Evolutionary conservation across 2,888 invertebrate genomes (phyloP), one percentile per base, ranked within the genome.

Genomic region (Aphidius colemani): DNA sequence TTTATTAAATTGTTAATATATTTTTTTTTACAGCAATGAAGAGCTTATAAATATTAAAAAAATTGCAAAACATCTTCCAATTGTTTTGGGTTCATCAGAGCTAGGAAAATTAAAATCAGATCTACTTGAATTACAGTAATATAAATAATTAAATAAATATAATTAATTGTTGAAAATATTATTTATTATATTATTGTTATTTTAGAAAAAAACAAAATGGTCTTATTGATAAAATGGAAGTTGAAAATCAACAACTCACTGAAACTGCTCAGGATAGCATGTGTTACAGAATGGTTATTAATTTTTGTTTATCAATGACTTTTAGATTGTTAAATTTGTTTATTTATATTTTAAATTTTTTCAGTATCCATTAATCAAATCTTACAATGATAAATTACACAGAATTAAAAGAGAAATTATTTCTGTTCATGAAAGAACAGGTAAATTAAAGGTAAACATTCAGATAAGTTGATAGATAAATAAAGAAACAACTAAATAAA

Each of bases 321-420:
- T 18, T 18, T 18, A 18, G 2, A 1, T 18, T 18, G 1, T 18
- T 18, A 18, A 18, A 18, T 18, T 18, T 18, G 13, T 18, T 30
- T 30, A 30, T 30, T 30, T 5, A 30, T 30, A 30, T 5, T 30
- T 30, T 30, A 2, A 30, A 30, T 57, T 30, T 45, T 53, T 64
- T 45, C 46, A 58, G 82, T 82, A 83, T 71, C 72, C 79, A 62
- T 76, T 71, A 10, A 77, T 85, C 53, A 81, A 80, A 72, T 67
- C 71, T n/a, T 84, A 83, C 69, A 80, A 84, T 69, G 76, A 73
- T 53, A 85, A 84, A 74, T 71, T 85, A 63, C 66, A 73, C 11
- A 75, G 70, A 53, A 79, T 85, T 50, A 85, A 83, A 67, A 83
- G 79, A 66, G 83, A 84, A 68, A 85, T 85, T 83, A 70, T 74